Evolutionary conservation across 2,113 vertebrate genomes (phyloP), one percentile per base, ranked within the genome.

Genomic region (Carassius auratus): DNA sequence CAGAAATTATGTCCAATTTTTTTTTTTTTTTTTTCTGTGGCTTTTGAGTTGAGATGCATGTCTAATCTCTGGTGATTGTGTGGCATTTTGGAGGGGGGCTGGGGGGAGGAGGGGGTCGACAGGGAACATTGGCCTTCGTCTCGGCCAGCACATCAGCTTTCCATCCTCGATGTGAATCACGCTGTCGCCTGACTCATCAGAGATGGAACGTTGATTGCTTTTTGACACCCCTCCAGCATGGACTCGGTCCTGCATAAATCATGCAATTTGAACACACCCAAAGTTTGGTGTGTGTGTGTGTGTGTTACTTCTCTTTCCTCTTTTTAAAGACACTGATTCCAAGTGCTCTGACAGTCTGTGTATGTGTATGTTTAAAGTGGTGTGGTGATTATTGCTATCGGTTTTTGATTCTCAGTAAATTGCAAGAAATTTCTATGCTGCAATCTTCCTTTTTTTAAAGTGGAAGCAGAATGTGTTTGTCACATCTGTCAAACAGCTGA

Each of bases 201-300:
- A 91, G 91, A 95, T 95, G 95, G 94, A 93, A 94, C 91, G 94
- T 94, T 95, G 95, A 95, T 95, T 95, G 94, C 94, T 95, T 95
- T 95, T 95, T 95, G 95, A 95, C 95, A 92, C 91, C 90, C 92
- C 94, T 95, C 95, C 95, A 95, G 94, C 76, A 91, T 94, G 94
- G 94, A 94, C 90, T 87, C 88, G 89, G 90, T 94, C 93, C 93
- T 93, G 95, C 94, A 95, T 94, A 95, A 93, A 95, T 94, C 94
- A 94, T 92, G 91, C 94, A 95, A 95, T 94, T 94, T 94, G 91
- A 93, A 92, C 86, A 90, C 91, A 89, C 93, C 94, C 81, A 92
- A 90, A 77, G 87, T 21, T 48, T 10, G 9, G 45, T 85, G 76
- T 76, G 79, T 83, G 86, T 76, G 74, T 85, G 76, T 76, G 79